phyloP scores from a whole-genome alignment of 2,888 invertebrate genomes.

The Drosophila falleni region DNA sequence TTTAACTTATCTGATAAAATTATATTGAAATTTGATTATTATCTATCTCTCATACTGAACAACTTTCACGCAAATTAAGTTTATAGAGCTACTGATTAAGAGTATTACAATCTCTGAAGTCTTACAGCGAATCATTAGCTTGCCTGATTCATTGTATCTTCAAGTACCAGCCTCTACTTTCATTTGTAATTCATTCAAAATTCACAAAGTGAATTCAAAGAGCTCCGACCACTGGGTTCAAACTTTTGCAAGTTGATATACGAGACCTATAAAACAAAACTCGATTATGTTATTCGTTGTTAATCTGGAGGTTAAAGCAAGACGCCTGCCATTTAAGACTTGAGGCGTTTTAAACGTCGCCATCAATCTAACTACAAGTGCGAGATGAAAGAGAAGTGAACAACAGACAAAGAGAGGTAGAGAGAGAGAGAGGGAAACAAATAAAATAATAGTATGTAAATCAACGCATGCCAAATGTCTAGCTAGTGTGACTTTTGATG shows the following conservation, averaged over 20 bases:
- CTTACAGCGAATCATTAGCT: constrained; percentile 11
- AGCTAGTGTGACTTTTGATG: constrained; percentile 75
- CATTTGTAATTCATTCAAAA: constrained; percentile 22
- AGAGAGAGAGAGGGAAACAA: neutral
- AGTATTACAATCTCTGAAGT: constrained; percentile 15
- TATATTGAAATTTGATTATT: neutral
- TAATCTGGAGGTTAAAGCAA: constrained; percentile 8
- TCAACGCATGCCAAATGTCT: constrained; percentile 76
- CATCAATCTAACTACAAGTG: constrained; percentile 54
- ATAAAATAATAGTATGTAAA: constrained; percentile 65
- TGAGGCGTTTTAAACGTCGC: constrained; percentile 52
- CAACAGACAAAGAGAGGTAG: neutral
- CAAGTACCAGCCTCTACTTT: constrained; percentile 13
- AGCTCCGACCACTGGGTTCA: constrained; percentile 8
- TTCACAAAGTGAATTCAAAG: constrained; percentile 15
- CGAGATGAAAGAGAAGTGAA: neutral
- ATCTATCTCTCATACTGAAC: neutral
- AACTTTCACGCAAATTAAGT: constrained; percentile 30
- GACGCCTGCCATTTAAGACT: constrained; percentile 39
- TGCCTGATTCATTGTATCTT: constrained; percentile 7
- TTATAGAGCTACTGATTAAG: constrained; percentile 20
- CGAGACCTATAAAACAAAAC: constrained; percentile 35
- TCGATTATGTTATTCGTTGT: constrained; percentile 18
- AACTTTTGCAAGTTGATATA: constrained; percentile 42
- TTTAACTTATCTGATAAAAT: neutral